Evolutionary conservation across 2,888 invertebrate species (phyloP).

Genomic region (Thereva nobilitata): DNA sequence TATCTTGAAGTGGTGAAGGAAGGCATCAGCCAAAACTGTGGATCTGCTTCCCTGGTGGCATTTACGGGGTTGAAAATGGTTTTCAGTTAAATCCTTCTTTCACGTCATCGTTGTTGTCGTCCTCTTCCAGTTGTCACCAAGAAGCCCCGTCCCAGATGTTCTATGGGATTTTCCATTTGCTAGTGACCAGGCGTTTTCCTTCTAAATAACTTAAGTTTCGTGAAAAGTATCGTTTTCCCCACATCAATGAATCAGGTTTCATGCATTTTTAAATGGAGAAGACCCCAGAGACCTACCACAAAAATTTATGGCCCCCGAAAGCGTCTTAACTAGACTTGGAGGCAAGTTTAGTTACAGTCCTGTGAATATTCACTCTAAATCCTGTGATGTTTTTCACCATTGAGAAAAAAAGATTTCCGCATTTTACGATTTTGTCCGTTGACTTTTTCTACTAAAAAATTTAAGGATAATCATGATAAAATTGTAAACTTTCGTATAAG

Average conservation of each 20-base stretch:
- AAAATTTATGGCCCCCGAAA: constrained; percentile 29
- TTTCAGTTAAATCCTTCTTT: constrained; percentile 24
- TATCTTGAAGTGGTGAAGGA: not conserved
- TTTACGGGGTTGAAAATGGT: not conserved
- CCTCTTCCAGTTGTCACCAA: not conserved
- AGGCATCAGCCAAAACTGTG: no score
- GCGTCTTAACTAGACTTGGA: constrained; percentile 29
- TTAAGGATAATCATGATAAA: constrained; percentile 31
- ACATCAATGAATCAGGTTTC: constrained; percentile 31
- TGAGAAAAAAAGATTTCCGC: constrained; percentile 25
- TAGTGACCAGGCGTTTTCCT: constrained; percentile 17
- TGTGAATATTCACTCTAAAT: constrained; percentile 9
- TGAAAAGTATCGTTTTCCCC: constrained; percentile 28
- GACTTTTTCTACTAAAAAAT: constrained; percentile 10
- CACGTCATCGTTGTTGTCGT: not conserved
- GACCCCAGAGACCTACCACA: constrained; percentile 22
- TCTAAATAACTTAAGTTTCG: constrained; percentile 32
- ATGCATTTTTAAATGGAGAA: constrained; percentile 30
- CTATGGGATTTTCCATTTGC: constrained; percentile 15
- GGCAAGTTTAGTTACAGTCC: constrained; percentile 1
- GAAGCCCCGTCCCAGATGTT: constrained; percentile 6
- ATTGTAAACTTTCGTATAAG: constrained; percentile 16
- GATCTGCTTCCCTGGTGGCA: no score
- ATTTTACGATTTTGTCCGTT: constrained; percentile 20
- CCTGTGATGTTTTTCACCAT: constrained; percentile 19